Conservation (phyloP, 2,113 vertebrate genomes). For the Heterotilapia buettikoferi region DNA sequence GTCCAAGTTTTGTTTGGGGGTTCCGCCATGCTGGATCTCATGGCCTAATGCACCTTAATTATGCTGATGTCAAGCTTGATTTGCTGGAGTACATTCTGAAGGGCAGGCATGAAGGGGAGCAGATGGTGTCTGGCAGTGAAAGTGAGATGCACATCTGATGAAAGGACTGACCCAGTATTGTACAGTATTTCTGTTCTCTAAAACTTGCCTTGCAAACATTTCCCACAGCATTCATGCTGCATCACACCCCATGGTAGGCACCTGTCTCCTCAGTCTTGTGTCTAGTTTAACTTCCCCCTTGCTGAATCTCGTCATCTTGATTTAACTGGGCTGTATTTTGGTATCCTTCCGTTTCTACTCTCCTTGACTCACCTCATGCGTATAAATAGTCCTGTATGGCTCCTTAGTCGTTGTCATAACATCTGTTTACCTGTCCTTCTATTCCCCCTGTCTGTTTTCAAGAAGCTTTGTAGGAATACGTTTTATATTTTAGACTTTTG, state of each 20-base stretch:
- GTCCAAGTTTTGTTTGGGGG: slow-evolving; percentile 16
- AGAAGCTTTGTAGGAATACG: not conserved
- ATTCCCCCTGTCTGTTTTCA: not conserved
- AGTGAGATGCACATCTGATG: slow-evolving; percentile 33
- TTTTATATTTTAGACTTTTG: not conserved
- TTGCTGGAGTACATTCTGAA: slow-evolving; percentile 61
- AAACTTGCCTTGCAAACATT: not conserved
- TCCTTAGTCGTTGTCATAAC: not conserved
- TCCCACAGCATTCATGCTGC: not conserved
- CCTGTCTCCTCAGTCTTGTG: not conserved
- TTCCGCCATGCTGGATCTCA: slow-evolving; percentile 20
- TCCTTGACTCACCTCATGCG: not conserved
- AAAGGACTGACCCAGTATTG: not conserved
- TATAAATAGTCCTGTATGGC: not conserved
- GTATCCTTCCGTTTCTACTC: not conserved
- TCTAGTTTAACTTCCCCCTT: not conserved
- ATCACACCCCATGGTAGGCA: not conserved
- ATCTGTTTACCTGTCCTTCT: not conserved
- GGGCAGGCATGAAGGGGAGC: slow-evolving; percentile 60
- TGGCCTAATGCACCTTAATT: slow-evolving; percentile 64
- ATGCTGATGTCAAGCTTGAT: slow-evolving; percentile 66
- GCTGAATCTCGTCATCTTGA: not conserved
- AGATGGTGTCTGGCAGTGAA: slow-evolving; percentile 54
- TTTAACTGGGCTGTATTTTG: not conserved
- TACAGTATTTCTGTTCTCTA: not conserved